Evolutionary conservation across 2,797 vertebrate species (phyloP).

Genomic region (Okamejei kenojei): DNA sequence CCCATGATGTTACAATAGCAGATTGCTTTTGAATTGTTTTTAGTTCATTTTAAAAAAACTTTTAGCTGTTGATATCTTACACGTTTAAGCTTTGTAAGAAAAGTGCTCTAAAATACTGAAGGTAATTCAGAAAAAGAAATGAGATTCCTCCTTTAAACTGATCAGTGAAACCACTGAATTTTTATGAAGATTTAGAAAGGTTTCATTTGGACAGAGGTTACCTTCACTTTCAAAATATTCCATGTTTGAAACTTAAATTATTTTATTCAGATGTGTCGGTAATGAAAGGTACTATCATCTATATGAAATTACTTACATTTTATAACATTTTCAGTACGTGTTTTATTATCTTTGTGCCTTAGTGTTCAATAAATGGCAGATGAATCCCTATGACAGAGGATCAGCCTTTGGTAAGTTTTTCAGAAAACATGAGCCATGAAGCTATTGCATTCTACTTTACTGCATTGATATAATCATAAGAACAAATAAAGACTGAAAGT

Average conservation of each 20-base stretch:
- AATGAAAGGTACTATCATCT: not conserved
- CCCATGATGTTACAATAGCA: no score
- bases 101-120: not conserved
- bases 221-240: not conserved
- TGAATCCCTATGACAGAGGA: conserved; percentile 96
- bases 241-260: conserved; percentile 1
- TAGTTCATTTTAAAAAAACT: not conserved
- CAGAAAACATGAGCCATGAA: not conserved
- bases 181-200: not conserved
- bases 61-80: not conserved
- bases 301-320: not conserved
- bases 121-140: no score
- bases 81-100: not conserved
- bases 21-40: not conserved
- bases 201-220: no score
- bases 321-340: conserved; percentile 16
- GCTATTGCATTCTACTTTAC: not conserved
- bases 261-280: not conserved
- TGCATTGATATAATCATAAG: not conserved
- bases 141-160: not conserved
- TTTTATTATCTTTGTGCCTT: conserved; percentile 42
- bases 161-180: not conserved
- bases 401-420: conserved; percentile 82
- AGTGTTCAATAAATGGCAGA: conserved; percentile 98
- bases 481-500: not conserved